Conservation (phyloP, 2,797 vertebrate species). For the Cirrhinus mrigala region DNA sequence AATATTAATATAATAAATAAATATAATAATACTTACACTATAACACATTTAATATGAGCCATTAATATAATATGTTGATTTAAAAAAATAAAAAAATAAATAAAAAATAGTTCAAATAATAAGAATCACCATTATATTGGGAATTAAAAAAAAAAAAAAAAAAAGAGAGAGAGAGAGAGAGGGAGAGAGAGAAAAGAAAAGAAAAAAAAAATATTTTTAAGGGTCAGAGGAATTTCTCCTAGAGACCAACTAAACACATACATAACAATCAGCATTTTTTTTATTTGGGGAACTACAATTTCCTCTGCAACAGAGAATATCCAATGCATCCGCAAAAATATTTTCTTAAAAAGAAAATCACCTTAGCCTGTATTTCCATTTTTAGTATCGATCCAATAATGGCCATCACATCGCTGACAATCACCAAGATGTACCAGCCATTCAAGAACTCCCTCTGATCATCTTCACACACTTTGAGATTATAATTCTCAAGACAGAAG, state of each 20-base stretch:
- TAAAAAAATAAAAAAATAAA: background rate
- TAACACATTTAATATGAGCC: too few species aligned
- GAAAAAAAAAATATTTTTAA: too few species aligned
- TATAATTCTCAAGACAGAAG: conserved; percentile 86
- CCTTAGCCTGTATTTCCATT: conserved; percentile 98
- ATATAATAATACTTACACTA: too few species aligned
- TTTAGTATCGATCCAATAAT: conserved; percentile 93
- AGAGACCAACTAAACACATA: background rate
- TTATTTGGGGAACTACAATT: background rate
- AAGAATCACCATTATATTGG: background rate
- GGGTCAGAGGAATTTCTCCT: background rate
- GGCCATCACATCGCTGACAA: conserved; percentile 91
- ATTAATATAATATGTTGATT: background rate
- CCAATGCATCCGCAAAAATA: background rate
- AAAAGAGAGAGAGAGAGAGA: too few species aligned
- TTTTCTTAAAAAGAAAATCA: conserved; percentile 60
- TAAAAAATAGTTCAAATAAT: background rate
- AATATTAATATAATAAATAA: too few species aligned
- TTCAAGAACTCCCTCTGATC: conserved; percentile 91
- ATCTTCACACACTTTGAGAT: conserved; percentile 80
- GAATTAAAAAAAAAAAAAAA: background rate
- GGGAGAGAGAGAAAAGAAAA: too few species aligned
- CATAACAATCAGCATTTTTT: background rate
- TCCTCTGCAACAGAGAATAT: background rate
- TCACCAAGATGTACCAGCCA: conserved; percentile 94